Conservation (phyloP, 2,113 vertebrate genomes). For the Donacobius atricapilla region DNA sequence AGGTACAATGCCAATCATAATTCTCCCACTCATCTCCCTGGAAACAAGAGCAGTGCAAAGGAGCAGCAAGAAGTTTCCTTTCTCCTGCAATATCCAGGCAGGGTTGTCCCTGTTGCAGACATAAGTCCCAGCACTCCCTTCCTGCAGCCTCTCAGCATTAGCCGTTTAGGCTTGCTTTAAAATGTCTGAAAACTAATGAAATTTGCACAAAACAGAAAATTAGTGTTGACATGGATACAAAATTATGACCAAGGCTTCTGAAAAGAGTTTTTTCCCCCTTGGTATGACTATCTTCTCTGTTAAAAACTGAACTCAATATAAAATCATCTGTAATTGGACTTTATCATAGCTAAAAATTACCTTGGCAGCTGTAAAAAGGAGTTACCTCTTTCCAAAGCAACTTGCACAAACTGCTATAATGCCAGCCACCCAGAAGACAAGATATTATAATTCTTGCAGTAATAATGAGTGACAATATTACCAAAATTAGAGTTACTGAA, state of each 20-base stretch:
- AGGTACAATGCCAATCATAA: background rate
- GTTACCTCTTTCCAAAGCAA: background rate
- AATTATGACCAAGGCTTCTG: background rate
- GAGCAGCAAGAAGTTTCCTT: background rate
- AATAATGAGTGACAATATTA: background rate
- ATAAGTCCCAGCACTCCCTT: background rate
- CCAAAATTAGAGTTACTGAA: background rate
- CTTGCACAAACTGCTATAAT: accelerated
- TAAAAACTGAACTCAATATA: background rate
- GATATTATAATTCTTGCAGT: background rate
- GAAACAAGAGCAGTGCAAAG: background rate
- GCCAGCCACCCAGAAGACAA: background rate
- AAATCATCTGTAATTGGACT: background rate
- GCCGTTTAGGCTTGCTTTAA: background rate
- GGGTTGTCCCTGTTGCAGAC: background rate
- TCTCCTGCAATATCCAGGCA: background rate
- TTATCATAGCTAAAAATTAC: background rate
- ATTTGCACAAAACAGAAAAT: background rate
- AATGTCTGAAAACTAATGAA: background rate
- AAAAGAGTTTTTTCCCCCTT: background rate
- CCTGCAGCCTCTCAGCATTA: background rate
- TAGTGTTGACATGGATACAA: background rate
- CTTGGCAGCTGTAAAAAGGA: background rate
- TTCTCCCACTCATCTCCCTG: background rate
- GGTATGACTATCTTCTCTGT: background rate